These are phyloP conservation scores for Nyleta sp. DNA, from an alignment of 2,888 invertebrate species.

Conservation along the genomic window DNA sequence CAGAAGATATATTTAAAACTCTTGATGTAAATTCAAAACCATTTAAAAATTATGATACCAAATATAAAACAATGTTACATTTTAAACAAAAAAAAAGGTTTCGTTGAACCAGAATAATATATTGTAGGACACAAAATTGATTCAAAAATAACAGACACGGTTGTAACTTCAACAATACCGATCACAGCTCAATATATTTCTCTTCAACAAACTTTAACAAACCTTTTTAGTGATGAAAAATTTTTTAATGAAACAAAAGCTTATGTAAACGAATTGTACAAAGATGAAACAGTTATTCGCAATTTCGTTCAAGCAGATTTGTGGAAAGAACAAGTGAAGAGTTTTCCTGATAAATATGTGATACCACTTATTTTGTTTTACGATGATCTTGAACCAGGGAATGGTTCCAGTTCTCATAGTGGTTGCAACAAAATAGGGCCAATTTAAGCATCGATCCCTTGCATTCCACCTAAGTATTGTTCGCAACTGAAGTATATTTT, in stretches of 20 bases:
- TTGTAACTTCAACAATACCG: not conserved
- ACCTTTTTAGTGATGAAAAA: constrained; percentile 3
- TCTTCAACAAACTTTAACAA: constrained; percentile 16
- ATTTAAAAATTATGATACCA: constrained; percentile 1
- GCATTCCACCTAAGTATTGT: not conserved
- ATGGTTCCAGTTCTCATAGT: not conserved
- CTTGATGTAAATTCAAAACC: not conserved
- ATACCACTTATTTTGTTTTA: too few relatives aligned
- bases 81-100: not conserved
- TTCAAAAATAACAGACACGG: not conserved
- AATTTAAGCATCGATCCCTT: not conserved
- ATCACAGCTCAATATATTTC: constrained; percentile 29
- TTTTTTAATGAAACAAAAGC: constrained; percentile 17
- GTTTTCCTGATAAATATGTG: too few relatives aligned
- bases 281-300: not conserved
- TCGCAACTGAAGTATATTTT: constrained; percentile 14
- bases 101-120: constrained; percentile 13
- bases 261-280: not conserved
- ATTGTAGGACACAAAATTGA: constrained; percentile 13
- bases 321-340: not conserved
- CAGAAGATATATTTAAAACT: too few relatives aligned
- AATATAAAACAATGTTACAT: constrained; percentile 6
- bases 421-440: not conserved
- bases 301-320: constrained; percentile 31
- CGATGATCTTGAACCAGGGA: not conserved